phyloP scores from a whole-genome alignment of 2,888 invertebrate genomes.

The Eupithecia centaureata region DNA sequence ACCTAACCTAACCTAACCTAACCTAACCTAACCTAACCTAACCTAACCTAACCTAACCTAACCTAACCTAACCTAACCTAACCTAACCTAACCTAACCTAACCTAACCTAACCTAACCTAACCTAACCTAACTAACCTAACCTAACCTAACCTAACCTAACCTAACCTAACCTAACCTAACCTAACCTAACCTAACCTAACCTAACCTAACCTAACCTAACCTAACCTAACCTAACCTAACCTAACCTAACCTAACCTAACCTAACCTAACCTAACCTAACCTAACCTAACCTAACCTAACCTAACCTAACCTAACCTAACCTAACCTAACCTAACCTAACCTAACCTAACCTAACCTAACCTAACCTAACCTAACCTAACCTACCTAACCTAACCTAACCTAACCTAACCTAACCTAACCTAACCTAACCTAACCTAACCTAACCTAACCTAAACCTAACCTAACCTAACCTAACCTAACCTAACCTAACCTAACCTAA shows the following conservation, averaged over 20 bases:
- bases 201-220: constrained; percentile 33
- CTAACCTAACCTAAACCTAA: constrained; percentile 39
- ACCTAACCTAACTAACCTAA: constrained; percentile 21
- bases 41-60: constrained; percentile 30
- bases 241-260: constrained; percentile 31
- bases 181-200: constrained; percentile 34
- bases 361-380: constrained; percentile 42
- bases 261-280: constrained; percentile 30
- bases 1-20: constrained; percentile 34
- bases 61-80: constrained; percentile 25
- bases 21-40: constrained; percentile 28
- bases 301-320: constrained; percentile 43
- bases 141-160: constrained; percentile 31
- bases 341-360: constrained; percentile 46
- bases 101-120: constrained; percentile 30
- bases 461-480: constrained; percentile 45
- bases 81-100: constrained; percentile 27
- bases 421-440: constrained; percentile 44
- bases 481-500: constrained; percentile 36
- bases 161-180: constrained; percentile 30
- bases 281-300: constrained; percentile 40
- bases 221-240: constrained; percentile 28
- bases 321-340: constrained; percentile 46
- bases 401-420: constrained; percentile 46
- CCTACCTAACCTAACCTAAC: constrained; percentile 39